Percentiles rank a stretch among this genome's conserved stretches.
These are phyloP conservation scores for Trichogramma evanescens DNA, from an alignment of 2,888 invertebrate species.

Conservation along the genomic window DNA sequence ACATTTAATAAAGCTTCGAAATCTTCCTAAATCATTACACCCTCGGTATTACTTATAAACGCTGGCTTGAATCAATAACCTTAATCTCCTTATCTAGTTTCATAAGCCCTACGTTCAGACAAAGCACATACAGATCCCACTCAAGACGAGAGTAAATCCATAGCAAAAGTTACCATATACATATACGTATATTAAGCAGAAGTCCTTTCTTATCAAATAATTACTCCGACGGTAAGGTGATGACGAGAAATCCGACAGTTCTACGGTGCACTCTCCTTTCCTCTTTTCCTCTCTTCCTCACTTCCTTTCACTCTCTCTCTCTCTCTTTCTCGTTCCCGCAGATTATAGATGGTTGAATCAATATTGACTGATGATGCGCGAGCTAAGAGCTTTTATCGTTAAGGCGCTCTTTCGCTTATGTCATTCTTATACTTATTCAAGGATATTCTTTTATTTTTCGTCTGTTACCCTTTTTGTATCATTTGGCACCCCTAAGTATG, in stretches of 20 bases:
- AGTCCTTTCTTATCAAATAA: conserved; percentile 17
- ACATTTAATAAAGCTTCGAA: no score
- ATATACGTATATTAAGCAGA: no score
- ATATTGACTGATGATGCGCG: conserved; percentile 45
- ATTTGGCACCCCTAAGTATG: no score
- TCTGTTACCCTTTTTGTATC: no score
- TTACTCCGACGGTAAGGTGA: conserved; percentile 17
- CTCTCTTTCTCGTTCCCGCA: conserved; percentile 29
- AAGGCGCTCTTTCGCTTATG: not conserved
- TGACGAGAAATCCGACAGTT: not conserved
- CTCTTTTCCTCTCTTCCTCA: not conserved
- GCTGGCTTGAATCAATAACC: not conserved
- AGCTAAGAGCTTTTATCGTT: conserved; percentile 40
- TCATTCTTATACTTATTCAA: not conserved
- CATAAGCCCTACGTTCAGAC: no score
- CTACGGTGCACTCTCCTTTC: not conserved
- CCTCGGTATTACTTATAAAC: not conserved
- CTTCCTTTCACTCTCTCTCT: not conserved
- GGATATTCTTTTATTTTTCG: no score
- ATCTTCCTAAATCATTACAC: not conserved
- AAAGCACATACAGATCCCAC: no score
- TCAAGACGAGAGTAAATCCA: no score
- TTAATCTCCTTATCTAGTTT: not conserved
- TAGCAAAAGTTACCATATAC: no score
- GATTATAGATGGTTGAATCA: conserved; percentile 45